Base-by-base conservation (phyloP, 2,888 invertebrate genomes). In the Sepioteuthis lessoniana region DNA sequence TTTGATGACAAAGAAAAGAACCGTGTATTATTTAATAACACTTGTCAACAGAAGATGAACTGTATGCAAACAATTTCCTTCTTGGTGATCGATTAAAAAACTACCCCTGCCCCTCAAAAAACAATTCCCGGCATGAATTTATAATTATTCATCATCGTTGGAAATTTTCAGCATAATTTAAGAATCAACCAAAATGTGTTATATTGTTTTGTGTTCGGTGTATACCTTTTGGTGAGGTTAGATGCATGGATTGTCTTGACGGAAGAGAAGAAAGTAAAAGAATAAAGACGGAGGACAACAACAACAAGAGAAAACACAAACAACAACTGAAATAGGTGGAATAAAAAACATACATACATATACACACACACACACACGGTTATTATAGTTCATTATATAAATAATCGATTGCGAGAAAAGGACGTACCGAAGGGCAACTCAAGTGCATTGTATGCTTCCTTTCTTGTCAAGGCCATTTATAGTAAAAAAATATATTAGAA, bases 371-470 rank as follows among this genome's bases (percentile, higher is more conserved):
- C 42, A 42, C 42, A 42, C 42, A 42, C 42, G 42, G 42, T 42
- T 16, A 50, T 50, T 50, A 50, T 25, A 55, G 28, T 55, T 55
- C 76, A 76, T 76, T 76, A 76, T 55, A 55, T 21, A 76, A 76
- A n/a, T n/a, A 76, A 76, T 76, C 76, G n/a, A 76, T 76, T 35
- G 35, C 19, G 16, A 76, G 13, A 76, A 76, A 76, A 76, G 76
- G 42, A 95, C 96, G 90, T 95, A 96, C 96, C 96, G 93, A 95
- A 94, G 28, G 96, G 96, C 94, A 96, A 94, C 94, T 96, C 96
- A 93, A 96, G 94, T 94, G 96, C 94, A 94, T 96, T 96, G 95
- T 96, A 96, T 50, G 96, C 96, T 95, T 96, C 96, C 94, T 95
- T 96, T 95, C 95, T 95, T 90, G 96, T 95, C 94, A 96, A 95